Base-by-base conservation (phyloP, 2,113 vertebrate genomes). In the Vidua macroura region DNA sequence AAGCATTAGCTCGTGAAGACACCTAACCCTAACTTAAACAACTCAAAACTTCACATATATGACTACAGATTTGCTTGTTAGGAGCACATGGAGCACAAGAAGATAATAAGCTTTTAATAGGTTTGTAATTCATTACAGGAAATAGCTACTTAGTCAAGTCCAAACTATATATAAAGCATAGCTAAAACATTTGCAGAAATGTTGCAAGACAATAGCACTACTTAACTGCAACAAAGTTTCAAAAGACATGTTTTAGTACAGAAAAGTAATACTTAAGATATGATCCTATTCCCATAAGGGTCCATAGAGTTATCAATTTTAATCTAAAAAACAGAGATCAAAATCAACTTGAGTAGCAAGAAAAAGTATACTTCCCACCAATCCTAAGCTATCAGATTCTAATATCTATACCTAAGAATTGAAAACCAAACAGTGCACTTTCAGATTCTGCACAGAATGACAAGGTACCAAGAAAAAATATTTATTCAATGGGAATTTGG, bases 91-190 rank as follows among this genome's bases (percentile, higher is more conserved):
- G 24, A 93, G 24, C 35, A 55, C 37, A 74, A 86, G 35, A 60
- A 86, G 16, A 28, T 68, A 55, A 53, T 15, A 75, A 68, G 44
- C 44, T 93, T 93, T 91, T 86, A 75, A 86, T 56, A 89, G 66
- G 41, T 73, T 84, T 89, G 77, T 79, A 41, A 76, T 89, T 88
- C 60, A 53, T 72, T 86, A 60, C 64, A 93, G 81, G 81, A 93
- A 95, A 84, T 44, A 89, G 20, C 49, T 89, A 60, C 81, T 91
- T 86, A 86, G 48, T 78, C 52, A 78, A 81, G 15, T 49, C 60
- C 64, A 59, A 88, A 75, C 56, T 75, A 21, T 52, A 75, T 44
- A 33, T 68, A 78, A 92, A 78, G 3, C 30, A 46, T 28, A 33
- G 37, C 30, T 60, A 78, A 84, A 88, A 31, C 11, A 56, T 70